Evolutionary conservation across 1,140 invertebrate genomes (phyloP).

Genomic region (Ridgeia piscesae): DNA sequence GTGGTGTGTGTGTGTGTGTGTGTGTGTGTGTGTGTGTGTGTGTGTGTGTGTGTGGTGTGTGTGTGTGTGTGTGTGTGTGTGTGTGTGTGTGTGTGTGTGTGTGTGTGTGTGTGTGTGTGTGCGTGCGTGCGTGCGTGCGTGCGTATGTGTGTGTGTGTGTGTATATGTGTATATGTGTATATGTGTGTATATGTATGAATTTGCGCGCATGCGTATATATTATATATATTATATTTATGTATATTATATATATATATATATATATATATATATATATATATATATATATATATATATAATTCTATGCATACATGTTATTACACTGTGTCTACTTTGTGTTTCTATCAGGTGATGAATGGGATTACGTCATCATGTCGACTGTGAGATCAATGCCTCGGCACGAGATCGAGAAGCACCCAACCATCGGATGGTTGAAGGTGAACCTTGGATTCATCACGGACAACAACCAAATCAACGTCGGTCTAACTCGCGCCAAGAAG

Average conservation of each 20-base stretch:
- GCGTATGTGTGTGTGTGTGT: background rate
- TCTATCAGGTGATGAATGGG: slow-evolving; percentile 42
- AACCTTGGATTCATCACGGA: slow-evolving; percentile 45
- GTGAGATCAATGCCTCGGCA: slow-evolving; percentile 37
- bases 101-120: too few species aligned
- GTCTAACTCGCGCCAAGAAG: slow-evolving; percentile 44
- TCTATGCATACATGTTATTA: background rate
- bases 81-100: too few species aligned
- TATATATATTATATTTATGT: background rate
- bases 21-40: too few species aligned
- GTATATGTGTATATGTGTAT: background rate
- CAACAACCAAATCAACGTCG: slow-evolving; percentile 40
- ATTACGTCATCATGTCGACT: slow-evolving; percentile 46
- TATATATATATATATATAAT: background rate
- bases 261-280: too few species aligned
- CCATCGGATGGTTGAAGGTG: slow-evolving; percentile 35
- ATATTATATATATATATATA: background rate
- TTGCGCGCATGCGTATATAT: background rate
- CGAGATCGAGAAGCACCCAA: slow-evolving; percentile 37
- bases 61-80: too few species aligned
- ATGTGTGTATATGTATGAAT: background rate
- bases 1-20: too few species aligned
- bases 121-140: background rate
- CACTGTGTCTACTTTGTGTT: background rate
- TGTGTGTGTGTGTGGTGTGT: too few species aligned